A percentile compares a stretch with the other conserved stretches of the same genome.
Conservation (phyloP, 1,140 invertebrate species). For the Orchestia grillus region DNA sequence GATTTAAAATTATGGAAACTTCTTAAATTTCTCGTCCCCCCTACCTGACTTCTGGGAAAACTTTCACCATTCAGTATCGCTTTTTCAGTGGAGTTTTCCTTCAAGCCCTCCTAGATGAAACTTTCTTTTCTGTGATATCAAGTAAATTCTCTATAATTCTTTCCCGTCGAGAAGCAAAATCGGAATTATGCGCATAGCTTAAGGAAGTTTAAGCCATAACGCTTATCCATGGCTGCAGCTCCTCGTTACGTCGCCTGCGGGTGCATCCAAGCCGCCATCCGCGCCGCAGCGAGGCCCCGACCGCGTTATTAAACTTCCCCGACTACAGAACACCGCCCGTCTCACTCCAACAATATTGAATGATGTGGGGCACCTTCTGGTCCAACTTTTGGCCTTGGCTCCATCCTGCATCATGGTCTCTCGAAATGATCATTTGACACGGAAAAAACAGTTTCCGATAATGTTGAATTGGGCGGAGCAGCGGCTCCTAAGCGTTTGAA, state of each 20-base stretch:
- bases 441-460: neutral
- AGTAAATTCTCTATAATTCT: conserved; percentile 49
- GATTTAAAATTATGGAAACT: conserved; percentile 23
- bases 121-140: conserved; percentile 48
- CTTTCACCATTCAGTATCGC: conserved; percentile 43
- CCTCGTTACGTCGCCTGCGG: conserved; percentile 32
- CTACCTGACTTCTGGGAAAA: conserved; percentile 11
- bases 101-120: neutral
- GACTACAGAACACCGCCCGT: conserved; percentile 18
- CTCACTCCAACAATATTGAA: conserved; percentile 1
- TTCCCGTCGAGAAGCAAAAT: conserved; percentile 42
- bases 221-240: conserved; percentile 49
- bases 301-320: conserved; percentile 44
- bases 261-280: conserved; percentile 21
- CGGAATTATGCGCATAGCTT: conserved; percentile 55
- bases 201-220: conserved; percentile 48
- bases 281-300: neutral
- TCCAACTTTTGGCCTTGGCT: neutral
- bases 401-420: neutral
- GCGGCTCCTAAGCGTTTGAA: neutral
- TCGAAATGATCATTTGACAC: neutral
- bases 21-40: neutral
- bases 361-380: neutral
- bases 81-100: conserved; percentile 22
- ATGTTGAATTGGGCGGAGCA: neutral